Conservation (phyloP, 2,888 invertebrate species). For the Acronicta psi region DNA sequence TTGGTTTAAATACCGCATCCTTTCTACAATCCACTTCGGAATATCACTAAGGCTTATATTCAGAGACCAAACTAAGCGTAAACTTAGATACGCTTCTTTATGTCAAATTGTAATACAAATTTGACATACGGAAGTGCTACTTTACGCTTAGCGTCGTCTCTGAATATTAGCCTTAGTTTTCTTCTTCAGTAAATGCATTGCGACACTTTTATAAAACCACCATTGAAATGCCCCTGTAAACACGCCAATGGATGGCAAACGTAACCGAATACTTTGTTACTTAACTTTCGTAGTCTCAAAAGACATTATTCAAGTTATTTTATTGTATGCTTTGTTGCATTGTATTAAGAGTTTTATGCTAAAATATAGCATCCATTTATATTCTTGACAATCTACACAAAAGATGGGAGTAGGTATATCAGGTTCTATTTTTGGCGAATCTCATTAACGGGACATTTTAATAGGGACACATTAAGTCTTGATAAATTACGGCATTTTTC, state of each 20-base stretch:
- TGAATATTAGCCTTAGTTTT: too few species aligned
- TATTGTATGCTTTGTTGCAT: slow-evolving; percentile 38
- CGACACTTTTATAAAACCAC: slow-evolving; percentile 13
- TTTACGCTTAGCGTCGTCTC: too few species aligned
- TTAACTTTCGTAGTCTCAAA: slow-evolving; percentile 15
- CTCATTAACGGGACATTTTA: slow-evolving; percentile 56
- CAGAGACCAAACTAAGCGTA: too few species aligned
- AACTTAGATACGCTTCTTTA: too few species aligned
- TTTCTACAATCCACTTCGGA: too few species aligned
- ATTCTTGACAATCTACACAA: slow-evolving; percentile 50
- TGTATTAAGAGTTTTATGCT: slow-evolving; percentile 11
- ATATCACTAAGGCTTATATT: too few species aligned
- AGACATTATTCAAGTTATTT: slow-evolving; percentile 18
- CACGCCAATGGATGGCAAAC: slow-evolving; percentile 21
- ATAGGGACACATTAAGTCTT: slow-evolving; percentile 35
- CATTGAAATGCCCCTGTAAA: slow-evolving; percentile 5
- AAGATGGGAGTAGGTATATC: slow-evolving; percentile 29
- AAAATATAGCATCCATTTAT: slow-evolving; percentile 46
- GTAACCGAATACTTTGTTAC: slow-evolving; percentile 30
- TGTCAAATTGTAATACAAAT: too few species aligned
- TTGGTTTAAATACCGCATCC: slow-evolving; percentile 8
- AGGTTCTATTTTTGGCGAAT: slow-evolving; percentile 47
- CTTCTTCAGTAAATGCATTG: not conserved
- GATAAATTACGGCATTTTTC: slow-evolving; percentile 59
- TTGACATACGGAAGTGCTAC: too few species aligned